Percentiles rank a stretch among this genome's conserved stretches.
phyloP scores from a whole-genome alignment of 2,888 invertebrate species.

The Campaea margaritaria region DNA sequence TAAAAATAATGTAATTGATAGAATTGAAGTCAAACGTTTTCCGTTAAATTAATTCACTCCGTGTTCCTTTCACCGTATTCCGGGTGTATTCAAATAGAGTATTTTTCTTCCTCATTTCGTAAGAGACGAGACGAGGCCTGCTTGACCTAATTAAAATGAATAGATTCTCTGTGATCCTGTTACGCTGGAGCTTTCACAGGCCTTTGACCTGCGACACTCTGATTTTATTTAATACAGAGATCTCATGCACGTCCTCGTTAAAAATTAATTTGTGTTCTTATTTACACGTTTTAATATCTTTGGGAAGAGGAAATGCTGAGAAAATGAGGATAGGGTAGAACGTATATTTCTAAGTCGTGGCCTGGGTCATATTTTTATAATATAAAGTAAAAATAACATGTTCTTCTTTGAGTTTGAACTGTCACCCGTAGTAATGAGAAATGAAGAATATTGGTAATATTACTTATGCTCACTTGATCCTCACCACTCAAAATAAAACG shows the following conservation, averaged over 20 bases:
- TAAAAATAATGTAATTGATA: constrained; percentile 6
- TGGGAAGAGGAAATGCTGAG: background rate
- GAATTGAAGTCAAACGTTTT: constrained; percentile 5
- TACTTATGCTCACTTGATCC: constrained; percentile 12
- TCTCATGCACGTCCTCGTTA: constrained; percentile 15
- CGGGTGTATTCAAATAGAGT: constrained; percentile 4
- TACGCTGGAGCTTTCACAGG: constrained; percentile 13
- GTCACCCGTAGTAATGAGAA: too few relatives aligned
- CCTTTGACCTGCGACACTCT: constrained; percentile 20
- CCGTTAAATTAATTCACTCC: constrained; percentile 16
- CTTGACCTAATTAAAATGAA: constrained; percentile 26
- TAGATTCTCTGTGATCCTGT: constrained; percentile 24
- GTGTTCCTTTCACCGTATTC: constrained; percentile 7
- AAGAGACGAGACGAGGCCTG: constrained; percentile 5
- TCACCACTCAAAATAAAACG: constrained; percentile 28
- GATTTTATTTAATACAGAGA: constrained; percentile 12
- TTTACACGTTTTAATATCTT: background rate
- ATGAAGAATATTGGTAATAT: background rate
- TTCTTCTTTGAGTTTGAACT: too few relatives aligned
- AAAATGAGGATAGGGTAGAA: too few relatives aligned
- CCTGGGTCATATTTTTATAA: too few relatives aligned
- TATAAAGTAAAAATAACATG: too few relatives aligned
- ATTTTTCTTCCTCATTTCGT: constrained; percentile 11
- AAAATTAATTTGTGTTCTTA: constrained; percentile 12
- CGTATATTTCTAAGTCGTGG: too few relatives aligned